Conservation (phyloP, 2,888 invertebrate species). For the Heterodera filipjevi region DNA sequence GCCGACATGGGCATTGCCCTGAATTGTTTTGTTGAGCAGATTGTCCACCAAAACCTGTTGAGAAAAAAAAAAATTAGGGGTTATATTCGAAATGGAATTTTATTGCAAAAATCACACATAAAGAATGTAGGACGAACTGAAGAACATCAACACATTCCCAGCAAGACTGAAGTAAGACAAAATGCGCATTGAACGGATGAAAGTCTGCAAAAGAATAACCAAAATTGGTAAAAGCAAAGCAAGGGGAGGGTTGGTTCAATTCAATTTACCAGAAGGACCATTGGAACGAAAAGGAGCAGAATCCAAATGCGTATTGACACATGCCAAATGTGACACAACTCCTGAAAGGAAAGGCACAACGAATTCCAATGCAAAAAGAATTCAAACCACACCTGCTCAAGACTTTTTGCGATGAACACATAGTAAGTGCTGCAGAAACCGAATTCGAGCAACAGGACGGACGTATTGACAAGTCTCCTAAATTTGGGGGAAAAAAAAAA, state of each 20-base stretch:
- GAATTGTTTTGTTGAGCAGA: too few species aligned
- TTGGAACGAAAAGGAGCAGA: conserved; percentile 28
- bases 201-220: conserved; percentile 5
- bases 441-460: conserved; percentile 54
- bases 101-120: background rate
- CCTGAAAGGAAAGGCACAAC: too few species aligned
- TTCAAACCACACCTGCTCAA: too few species aligned
- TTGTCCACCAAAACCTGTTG: conserved; percentile 34
- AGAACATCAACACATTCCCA: conserved; percentile 38
- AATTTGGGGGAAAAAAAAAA: conserved; percentile 32
- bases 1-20: background rate
- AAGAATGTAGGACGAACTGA: background rate
- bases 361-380: too few species aligned
- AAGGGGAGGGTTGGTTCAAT: too few species aligned
- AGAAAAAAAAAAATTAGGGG: conserved; percentile 19
- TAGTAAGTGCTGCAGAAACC: conserved; percentile 62
- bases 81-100: background rate
- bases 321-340: conserved; percentile 38
- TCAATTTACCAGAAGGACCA: conserved; percentile 33
- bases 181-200: conserved; percentile 30
- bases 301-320: conserved; percentile 10
- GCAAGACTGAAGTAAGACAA: conserved; percentile 32
- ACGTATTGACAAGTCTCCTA: conserved; percentile 50
- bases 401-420: conserved; percentile 56
- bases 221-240: background rate